phyloP scores from a whole-genome alignment of 2,113 vertebrate species.

The Amphiprion percula region DNA sequence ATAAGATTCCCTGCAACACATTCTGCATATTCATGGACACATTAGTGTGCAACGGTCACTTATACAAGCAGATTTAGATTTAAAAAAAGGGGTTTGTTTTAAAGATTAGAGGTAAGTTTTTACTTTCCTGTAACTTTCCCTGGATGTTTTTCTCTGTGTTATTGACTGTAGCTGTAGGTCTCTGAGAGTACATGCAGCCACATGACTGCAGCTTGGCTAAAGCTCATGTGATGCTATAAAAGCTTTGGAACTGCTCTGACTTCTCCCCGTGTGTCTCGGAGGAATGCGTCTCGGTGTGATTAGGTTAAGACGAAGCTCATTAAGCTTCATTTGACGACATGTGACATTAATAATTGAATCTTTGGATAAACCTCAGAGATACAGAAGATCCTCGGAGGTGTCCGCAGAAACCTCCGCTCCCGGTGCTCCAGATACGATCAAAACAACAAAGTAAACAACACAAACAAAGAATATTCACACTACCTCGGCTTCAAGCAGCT shows the following conservation, averaged over 20 bases:
- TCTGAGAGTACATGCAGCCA: slow-evolving; percentile 52
- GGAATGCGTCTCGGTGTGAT: slow-evolving; percentile 55
- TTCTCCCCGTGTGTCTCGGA: background rate
- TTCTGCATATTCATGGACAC: no score
- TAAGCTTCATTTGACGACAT: slow-evolving; percentile 43
- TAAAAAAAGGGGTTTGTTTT: no score
- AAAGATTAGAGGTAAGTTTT: background rate
- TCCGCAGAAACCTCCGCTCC: background rate
- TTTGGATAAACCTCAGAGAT: slow-evolving; percentile 18
- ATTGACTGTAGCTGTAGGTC: slow-evolving; percentile 37
- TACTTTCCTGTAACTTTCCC: no score
- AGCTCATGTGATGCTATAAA: slow-evolving; percentile 69
- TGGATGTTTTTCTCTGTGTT: background rate
- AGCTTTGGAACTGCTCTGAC: slow-evolving; percentile 32
- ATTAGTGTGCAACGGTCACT: no score
- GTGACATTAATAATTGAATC: slow-evolving; percentile 52
- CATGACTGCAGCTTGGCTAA: slow-evolving; percentile 72
- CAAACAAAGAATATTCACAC: background rate
- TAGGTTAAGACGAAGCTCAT: slow-evolving; percentile 48
- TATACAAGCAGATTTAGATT: no score
- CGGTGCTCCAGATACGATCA: background rate
- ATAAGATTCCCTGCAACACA: no score
- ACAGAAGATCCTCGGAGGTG: slow-evolving; percentile 1
- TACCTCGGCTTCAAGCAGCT: background rate
- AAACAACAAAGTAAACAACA: background rate